phyloP scores from a whole-genome alignment of 1,140 invertebrate species.

The Leptestheria dahalacensis region DNA sequence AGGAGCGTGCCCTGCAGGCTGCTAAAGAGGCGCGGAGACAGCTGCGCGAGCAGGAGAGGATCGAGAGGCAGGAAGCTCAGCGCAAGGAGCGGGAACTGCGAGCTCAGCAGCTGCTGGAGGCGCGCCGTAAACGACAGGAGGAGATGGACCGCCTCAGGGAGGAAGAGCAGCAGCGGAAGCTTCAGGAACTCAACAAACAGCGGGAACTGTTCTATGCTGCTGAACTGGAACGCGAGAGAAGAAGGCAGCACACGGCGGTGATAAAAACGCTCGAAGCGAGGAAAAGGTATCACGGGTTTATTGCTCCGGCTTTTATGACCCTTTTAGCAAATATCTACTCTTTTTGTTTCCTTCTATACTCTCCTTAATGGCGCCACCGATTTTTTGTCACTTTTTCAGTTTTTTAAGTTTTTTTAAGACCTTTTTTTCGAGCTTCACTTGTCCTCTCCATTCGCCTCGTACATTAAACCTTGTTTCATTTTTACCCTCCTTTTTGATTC shows the following conservation, averaged over 20 bases:
- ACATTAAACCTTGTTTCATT: too few relatives aligned
- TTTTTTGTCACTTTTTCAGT: too few relatives aligned
- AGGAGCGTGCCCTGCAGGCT: constrained; percentile 44
- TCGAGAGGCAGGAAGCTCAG: constrained; percentile 57
- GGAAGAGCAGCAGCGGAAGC: constrained; percentile 65
- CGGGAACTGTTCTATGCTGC: constrained; percentile 67
- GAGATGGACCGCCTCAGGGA: constrained; percentile 66
- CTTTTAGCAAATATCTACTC: too few relatives aligned
- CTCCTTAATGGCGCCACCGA: too few relatives aligned
- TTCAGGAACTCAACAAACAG: constrained; percentile 77
- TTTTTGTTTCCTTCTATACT: too few relatives aligned
- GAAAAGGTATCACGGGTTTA: constrained; percentile 41
- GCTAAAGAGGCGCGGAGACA: constrained; percentile 35
- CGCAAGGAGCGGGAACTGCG: constrained; percentile 54
- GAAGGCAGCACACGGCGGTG: constrained; percentile 73
- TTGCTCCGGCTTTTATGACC: too few relatives aligned
- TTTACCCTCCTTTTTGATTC: too few relatives aligned
- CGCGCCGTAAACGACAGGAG: constrained; percentile 66
- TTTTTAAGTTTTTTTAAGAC: too few relatives aligned
- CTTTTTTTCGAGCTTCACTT: too few relatives aligned
- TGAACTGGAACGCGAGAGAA: constrained; percentile 76
- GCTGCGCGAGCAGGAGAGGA: constrained; percentile 53
- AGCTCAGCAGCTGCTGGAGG: constrained; percentile 55
- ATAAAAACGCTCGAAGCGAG: constrained; percentile 72
- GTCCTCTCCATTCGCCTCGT: too few relatives aligned